Base-by-base conservation (phyloP, 1,140 invertebrate species). In the Drosophila bocki region DNA sequence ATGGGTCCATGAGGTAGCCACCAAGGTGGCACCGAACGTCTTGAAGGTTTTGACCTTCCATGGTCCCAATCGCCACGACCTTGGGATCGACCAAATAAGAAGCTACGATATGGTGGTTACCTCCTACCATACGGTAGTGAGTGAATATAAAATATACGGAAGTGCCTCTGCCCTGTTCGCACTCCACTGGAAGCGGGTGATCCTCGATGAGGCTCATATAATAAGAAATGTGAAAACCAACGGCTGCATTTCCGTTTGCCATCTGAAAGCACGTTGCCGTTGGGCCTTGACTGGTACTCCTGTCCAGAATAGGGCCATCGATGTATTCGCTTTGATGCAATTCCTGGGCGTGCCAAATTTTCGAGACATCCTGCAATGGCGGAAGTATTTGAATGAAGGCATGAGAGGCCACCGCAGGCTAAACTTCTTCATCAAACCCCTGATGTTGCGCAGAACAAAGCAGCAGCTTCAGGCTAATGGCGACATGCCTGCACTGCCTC, bases 231-330 rank as follows among this genome's bases (percentile, higher is more conserved):
- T 37, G 0, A 48, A 64, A 29, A 83, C 80, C 1, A 35, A 1
- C n/a, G 32, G 47, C 13, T 84, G 70, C 26, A 15, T 7, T 2
- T 13, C 61, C 0, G 61, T 84, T 3, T 67, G 48, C 26, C 32
- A 45, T 5, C 42, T 83, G 1, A 45, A 29, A 2, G 76, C 76
- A 9, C n/a, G 37, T 5, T 68, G 8, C 9, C 71, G 48, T 47
- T 83, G 81, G 81, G 81, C 81, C 1, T n/a, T 83, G 32, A 83
- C 81, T 3, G 81, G 81, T 7, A 83, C 81, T 6, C 81, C 81
- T 0, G 58, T 83, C 9, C 81, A 83, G 32, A 83, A 83, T 56
- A 29, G 48, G 13, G 81, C 80, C 11, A 9, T 70, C n/a, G 81
- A 83, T 68, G 72, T 78, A 3, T 79, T 83, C 13, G 81, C 80